These are phyloP conservation scores for Melanotaenia pygmaea DNA, from an alignment of 2,797 vertebrate genomes.

Conservation along the genomic window DNA sequence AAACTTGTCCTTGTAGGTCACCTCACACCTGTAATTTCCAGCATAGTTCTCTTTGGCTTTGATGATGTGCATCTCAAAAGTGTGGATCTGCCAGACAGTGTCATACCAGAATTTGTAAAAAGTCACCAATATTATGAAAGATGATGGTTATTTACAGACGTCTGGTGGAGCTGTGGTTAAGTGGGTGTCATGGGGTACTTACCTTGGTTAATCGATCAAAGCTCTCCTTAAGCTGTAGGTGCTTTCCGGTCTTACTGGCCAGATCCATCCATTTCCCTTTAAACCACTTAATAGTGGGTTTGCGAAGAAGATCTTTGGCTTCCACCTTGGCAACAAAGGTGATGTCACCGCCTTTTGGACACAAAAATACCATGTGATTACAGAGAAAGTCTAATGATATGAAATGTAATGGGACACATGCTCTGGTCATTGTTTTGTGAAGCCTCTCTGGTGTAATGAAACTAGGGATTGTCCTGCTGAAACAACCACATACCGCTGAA, in stretches of 20 bases:
- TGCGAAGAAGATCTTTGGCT: constrained; percentile 96
- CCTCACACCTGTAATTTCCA: constrained; percentile 98
- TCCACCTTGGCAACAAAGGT: constrained; percentile 95
- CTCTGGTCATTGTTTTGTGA: neutral
- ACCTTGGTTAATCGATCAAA: constrained; percentile 95
- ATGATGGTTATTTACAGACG: neutral
- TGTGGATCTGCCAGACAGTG: constrained; percentile 86
- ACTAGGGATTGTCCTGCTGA: too few relatives aligned
- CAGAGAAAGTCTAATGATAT: neutral
- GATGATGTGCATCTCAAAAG: constrained; percentile 99
- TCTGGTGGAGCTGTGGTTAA: neutral
- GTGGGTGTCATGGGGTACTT: neutral
- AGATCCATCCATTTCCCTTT: constrained; percentile 99
- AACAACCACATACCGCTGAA: too few relatives aligned
- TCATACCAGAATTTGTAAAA: constrained; percentile 2
- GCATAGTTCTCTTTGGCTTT: constrained; percentile 97
- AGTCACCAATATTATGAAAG: neutral
- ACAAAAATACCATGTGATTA: constrained; percentile 16
- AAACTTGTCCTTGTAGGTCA: constrained; percentile 97
- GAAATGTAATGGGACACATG: neutral
- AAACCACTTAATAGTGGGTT: constrained; percentile 96
- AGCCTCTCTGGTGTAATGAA: too few relatives aligned
- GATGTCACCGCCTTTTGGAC: constrained; percentile 90
- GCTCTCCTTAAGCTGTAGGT: constrained; percentile 95
- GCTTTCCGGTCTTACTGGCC: constrained; percentile 98